phyloP scores from a whole-genome alignment of 2,113 vertebrate species.

The Bujurquina vittata region DNA sequence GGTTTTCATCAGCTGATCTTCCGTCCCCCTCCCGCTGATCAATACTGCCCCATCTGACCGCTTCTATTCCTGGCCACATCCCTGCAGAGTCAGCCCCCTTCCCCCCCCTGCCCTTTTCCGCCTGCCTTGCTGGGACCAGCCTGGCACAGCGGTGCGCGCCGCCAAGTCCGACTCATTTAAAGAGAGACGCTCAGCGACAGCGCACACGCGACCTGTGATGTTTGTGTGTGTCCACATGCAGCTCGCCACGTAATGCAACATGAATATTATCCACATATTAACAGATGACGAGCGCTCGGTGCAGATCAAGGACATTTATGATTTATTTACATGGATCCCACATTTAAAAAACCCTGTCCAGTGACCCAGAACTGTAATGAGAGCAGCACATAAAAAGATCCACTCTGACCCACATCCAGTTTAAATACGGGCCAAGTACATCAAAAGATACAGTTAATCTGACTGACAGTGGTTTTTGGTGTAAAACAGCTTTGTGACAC shows the following conservation, averaged over 20 bases:
- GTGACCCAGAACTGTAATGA: conserved; percentile 71
- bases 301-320: conserved; percentile 43
- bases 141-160: conserved; percentile 23
- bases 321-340: conserved; percentile 63
- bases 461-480: conserved; percentile 19
- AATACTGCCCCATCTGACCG: conserved; percentile 65
- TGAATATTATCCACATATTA: conserved; percentile 1
- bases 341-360: conserved; percentile 57
- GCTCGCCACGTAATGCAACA: not conserved
- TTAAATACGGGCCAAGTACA: conserved; percentile 45
- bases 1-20: conserved; percentile 33
- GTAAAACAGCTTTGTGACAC: conserved; percentile 26
- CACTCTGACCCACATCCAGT: conserved; percentile 62
- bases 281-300: conserved; percentile 31
- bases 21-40: conserved; percentile 64
- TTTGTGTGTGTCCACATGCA: not conserved
- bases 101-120: conserved; percentile 51
- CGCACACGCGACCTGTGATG: not conserved
- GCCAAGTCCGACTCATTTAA: conserved; percentile 56
- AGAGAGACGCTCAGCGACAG: conserved; percentile 20
- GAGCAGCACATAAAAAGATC: conserved; percentile 70
- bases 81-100: conserved; percentile 64
- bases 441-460: conserved; percentile 48
- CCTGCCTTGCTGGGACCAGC: conserved; percentile 41
- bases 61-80: conserved; percentile 67